phyloP scores from a whole-genome alignment of 2,888 invertebrate species.

The Eupsilia transversa region DNA sequence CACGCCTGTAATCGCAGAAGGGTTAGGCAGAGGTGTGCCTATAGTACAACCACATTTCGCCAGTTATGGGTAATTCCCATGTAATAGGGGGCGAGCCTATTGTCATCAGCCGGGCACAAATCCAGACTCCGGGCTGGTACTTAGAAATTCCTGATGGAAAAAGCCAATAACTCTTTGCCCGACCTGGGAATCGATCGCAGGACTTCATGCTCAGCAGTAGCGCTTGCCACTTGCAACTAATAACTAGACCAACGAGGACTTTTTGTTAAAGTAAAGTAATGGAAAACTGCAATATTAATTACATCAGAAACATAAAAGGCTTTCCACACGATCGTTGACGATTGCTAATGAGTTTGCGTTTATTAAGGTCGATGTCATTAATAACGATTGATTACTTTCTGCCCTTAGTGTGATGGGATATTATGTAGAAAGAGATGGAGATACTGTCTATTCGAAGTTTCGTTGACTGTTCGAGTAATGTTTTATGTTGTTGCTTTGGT shows the following conservation, averaged over 20 bases:
- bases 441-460: not conserved
- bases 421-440: slow-evolving; percentile 24
- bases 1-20: not conserved
- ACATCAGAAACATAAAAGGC: slow-evolving; percentile 33
- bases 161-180: no score
- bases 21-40: not conserved
- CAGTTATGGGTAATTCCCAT: not conserved
- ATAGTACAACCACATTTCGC: not conserved
- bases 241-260: not conserved
- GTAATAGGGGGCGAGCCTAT: not conserved
- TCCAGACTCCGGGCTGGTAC: not conserved
- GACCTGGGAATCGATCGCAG: no score
- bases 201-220: no score
- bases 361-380: slow-evolving; percentile 59
- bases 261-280: slow-evolving; percentile 46
- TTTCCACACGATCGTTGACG: slow-evolving; percentile 45
- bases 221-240: not conserved
- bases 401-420: slow-evolving; percentile 31
- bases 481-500: not conserved
- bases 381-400: slow-evolving; percentile 59
- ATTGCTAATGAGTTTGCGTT: slow-evolving; percentile 59
- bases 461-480: not conserved
- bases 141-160: not conserved
- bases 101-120: not conserved
- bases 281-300: slow-evolving; percentile 62